Base-by-base conservation (phyloP, 2,797 vertebrate species). In the Darevskia mixta region DNA sequence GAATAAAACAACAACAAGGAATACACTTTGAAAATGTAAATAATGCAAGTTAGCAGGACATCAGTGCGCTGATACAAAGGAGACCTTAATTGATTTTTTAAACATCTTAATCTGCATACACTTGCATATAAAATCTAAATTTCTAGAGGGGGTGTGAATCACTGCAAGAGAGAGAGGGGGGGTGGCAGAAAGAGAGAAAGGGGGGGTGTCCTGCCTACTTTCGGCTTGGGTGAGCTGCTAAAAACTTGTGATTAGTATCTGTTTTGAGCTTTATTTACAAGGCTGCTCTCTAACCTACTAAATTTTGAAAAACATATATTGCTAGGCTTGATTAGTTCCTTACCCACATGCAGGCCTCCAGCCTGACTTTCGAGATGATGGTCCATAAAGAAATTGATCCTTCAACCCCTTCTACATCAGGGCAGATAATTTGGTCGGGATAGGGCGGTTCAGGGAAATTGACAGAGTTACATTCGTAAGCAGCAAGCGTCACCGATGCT, bases 271-370 rank as follows among this genome's bases (percentile, higher is more conserved):
- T 55, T 43, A 41, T 82, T 67, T 29, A 27, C 23, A 66, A 81
- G 10, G 58, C 35, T 27, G 35, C 27, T 43, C 27, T n/a, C 7
- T 10, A 45, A 43, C 25, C 1, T 82, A 82, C 9, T 15, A 18
- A 67, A 32, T 72, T 72, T 23, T 20, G 17, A 23, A 61, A 61
- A 61, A 61, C 20, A 23, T 61, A 23, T 23, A 55, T 61, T 61
- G 58, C 58, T 61, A 5, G 58, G 58, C 17, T 29, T 71, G 6
- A 8, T 18, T 8, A 20, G 10, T 77, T 38, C 96, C 99, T 98
- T 97, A 99, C 99, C 99, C 99, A 99, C 99, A 99, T 99, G 95
- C 98, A 99, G 96, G 99, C 99, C 95, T 99, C 99, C 95, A 99
- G 97, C 91, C 99, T 98, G 96, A 99, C 99, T 98, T 99, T 99